Percentiles rank a stretch among this genome's conserved stretches.
phyloP scores from a whole-genome alignment of 2,888 invertebrate species.

The Choristoneura rosaceana region DNA sequence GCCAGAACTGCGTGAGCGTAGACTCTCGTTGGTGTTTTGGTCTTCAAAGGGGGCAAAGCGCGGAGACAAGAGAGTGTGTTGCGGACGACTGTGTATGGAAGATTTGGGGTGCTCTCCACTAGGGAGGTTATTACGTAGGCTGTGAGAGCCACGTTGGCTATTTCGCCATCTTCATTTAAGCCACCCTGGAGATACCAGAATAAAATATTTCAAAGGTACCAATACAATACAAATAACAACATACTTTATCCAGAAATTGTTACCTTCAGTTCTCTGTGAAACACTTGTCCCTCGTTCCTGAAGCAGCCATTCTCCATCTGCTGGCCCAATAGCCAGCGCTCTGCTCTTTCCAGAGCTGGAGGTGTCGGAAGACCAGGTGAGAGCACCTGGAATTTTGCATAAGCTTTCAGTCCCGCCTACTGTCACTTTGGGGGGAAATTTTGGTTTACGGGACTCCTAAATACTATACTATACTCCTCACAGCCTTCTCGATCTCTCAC shows the following conservation, averaged over 20 bases:
- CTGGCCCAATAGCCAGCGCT: constrained; percentile 87
- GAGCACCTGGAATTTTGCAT: constrained; percentile 54
- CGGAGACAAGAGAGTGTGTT: constrained; percentile 87
- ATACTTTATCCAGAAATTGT: not conserved
- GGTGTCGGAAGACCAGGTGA: constrained; percentile 63
- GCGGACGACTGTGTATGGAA: constrained; percentile 75
- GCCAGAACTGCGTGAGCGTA: constrained; percentile 70
- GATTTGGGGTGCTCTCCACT: constrained; percentile 83
- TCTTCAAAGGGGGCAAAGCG: constrained; percentile 68
- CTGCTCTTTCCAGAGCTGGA: constrained; percentile 61
- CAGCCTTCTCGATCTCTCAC: no score
- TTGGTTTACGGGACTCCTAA: no score
- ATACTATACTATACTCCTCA: no score
- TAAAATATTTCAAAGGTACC: not conserved
- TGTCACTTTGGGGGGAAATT: no score
- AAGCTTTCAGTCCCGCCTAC: no score
- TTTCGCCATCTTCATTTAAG: constrained; percentile 77
- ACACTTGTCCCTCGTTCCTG: constrained; percentile 88
- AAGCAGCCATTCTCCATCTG: constrained; percentile 93
- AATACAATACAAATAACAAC: no score
- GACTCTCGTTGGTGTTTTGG: constrained; percentile 58
- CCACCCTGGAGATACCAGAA: constrained; percentile 74
- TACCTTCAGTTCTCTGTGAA: constrained; percentile 86
- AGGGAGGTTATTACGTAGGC: constrained; percentile 89
- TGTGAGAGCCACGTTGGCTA: constrained; percentile 87